Evolutionary conservation across 2,888 invertebrate genomes (phyloP), one percentile per base, ranked within the genome.

Genomic region (Endotricha flammealis): DNA sequence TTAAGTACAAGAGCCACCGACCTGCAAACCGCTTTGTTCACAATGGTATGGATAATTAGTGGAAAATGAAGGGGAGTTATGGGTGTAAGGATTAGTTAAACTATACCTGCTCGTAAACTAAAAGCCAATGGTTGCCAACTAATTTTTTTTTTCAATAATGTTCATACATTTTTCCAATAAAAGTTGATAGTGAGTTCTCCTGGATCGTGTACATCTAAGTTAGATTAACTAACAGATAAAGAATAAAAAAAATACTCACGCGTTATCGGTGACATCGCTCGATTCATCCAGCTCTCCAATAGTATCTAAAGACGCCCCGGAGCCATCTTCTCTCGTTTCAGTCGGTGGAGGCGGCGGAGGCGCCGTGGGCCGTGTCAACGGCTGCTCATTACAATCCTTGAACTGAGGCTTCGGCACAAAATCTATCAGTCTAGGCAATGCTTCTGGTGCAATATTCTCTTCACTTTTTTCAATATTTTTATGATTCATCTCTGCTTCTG

Each of bases 211-310:
- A n/a, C n/a, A n/a, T n/a, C n/a, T n/a, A n/a, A n/a, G n/a, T n/a
- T n/a, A n/a, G n/a, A n/a, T n/a, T n/a, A n/a, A n/a, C n/a, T n/a
- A n/a, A n/a, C n/a, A n/a, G n/a, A n/a, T n/a, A n/a, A n/a, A n/a
- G n/a, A n/a, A n/a, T n/a, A n/a, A n/a, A 25, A 14, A 25, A 11
- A 16, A 36, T 56, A 86, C 86, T 85, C 55, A 86, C 87, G 64
- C 57, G 53, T 63, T 76, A 44, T 85, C 80, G 32, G 78, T 71
- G 54, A 79, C 70, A 50, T 86, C 80, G 48, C 68, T 67, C 42
- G 88, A 87, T 62, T 91, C 91, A 54, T 92, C 91, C 46, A 90
- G 88, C 69, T 92, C 92, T 10, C 92, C 92, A 48, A 92, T 92
- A 12, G 92, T 92, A 31, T 91, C 91, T 31, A 92, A 77, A 29